Conservation (phyloP, 2,888 invertebrate species). For the Thyatira batis region DNA sequence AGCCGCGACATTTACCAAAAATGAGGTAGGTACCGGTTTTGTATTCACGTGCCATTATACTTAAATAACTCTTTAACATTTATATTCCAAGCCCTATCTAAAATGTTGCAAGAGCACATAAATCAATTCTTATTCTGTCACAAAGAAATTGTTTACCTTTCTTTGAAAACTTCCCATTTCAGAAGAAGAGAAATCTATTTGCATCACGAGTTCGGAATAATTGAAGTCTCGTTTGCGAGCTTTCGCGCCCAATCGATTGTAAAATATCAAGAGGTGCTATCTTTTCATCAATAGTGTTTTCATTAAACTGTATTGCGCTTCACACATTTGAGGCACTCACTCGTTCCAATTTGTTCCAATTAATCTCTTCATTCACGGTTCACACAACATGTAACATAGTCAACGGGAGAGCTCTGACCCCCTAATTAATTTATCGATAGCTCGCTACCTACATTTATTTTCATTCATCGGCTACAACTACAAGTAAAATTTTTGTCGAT, state of each 20-base stretch:
- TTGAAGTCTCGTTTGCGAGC: background rate
- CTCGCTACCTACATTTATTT: background rate
- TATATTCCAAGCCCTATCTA: background rate
- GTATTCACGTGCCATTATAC: background rate
- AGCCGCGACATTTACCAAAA: conserved; percentile 68
- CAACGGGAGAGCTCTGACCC: conserved; percentile 8
- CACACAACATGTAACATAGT: conserved; percentile 9
- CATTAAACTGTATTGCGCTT: conserved; percentile 16
- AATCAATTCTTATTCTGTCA: background rate
- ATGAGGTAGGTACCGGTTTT: conserved; percentile 52
- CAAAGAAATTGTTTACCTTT: background rate
- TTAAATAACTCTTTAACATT: background rate
- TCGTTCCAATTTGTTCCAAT: conserved; percentile 33
- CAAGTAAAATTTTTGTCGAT: background rate
- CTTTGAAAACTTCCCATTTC: background rate
- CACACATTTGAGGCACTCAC: conserved; percentile 21
- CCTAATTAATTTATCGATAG: conserved; percentile 2
- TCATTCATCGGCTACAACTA: background rate
- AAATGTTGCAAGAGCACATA: background rate
- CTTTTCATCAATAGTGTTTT: background rate
- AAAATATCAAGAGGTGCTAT: conserved; percentile 3
- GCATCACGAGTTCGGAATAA: background rate
- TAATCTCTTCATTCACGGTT: conserved; percentile 32
- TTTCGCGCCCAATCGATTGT: conserved; percentile 6
- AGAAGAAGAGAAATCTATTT: background rate